These are phyloP conservation scores for Hypomesus transpacificus DNA, from an alignment of 2,113 vertebrate genomes.

Conservation along the genomic window DNA sequence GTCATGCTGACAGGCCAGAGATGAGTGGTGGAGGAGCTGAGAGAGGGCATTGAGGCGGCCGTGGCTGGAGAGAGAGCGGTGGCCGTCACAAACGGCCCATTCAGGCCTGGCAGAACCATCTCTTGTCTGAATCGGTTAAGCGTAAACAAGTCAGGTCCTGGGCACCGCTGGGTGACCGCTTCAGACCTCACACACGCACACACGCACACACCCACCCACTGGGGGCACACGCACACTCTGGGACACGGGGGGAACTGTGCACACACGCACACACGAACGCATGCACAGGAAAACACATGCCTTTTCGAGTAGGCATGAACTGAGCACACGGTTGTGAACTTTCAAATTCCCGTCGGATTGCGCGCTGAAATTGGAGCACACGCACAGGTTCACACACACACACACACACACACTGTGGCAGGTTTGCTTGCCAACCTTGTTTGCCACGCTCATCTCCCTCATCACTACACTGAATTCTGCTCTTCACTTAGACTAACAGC, in stretches of 20 bases:
- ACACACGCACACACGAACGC: constrained; percentile 6
- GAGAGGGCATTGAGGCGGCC: constrained; percentile 42
- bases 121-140: constrained; percentile 50
- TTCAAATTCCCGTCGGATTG: too few species aligned
- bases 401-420: not conserved
- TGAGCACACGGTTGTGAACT: not conserved
- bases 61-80: constrained; percentile 24
- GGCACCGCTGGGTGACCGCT: constrained; percentile 53
- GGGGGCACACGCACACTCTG: not conserved
- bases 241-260: not conserved
- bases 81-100: constrained; percentile 38
- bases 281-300: constrained; percentile 1
- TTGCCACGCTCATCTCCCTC: constrained; percentile 15
- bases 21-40: constrained; percentile 32
- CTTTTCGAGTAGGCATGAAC: not conserved
- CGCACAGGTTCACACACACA: not conserved
- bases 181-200: constrained; percentile 65
- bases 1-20: constrained; percentile 54
- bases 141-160: constrained; percentile 53
- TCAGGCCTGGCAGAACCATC: constrained; percentile 48
- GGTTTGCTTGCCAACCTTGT: constrained; percentile 1
- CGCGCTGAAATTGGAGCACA: not conserved
- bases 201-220: not conserved
- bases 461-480: constrained; percentile 19
- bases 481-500: constrained; percentile 13